Base-by-base conservation (phyloP, 2,797 vertebrate genomes). In the Neosilurus hyrtlii region DNA sequence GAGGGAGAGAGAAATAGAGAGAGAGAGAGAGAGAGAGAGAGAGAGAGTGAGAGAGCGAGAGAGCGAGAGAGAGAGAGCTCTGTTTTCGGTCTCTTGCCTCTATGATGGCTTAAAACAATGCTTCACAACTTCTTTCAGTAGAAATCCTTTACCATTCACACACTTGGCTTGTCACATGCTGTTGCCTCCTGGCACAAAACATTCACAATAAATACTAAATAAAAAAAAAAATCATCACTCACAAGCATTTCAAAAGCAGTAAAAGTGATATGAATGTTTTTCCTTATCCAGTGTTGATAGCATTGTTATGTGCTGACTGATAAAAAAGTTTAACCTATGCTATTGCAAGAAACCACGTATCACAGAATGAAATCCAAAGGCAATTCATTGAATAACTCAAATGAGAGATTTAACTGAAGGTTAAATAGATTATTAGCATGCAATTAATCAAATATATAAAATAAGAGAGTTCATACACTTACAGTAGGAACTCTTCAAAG, bases 21-120 rank as follows among this genome's bases (percentile, higher is more conserved):
- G 56, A 81, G 35, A 71, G 66, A 3, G 26, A 35, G 54, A 57
- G 26, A 57, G 56, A 75, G 51, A 75, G 54, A 75, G 54, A 35
- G 52, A 74, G 70, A 57, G 30, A 30, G 30, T 1, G 30, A 30
- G 30, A 30, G 30, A 30, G 54, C 35, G 56, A 76, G 73, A 61
- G 30, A 30, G 30, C 1, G 30, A 30, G 54, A 57, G 56, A 76
- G 73, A 61, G 37, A 62, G 37, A 7, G 56, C 61, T 63, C 59
- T 62, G 26, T 57, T 77, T 63, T 51, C 9, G 62, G 49, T 78
- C 61, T 78, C 15, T 37, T 56, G 7, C 63, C 78, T 80, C 51
- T 80, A 35, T 80, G 56, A 81, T 72, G 67, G 43, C 56, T 73
- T 76, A 43, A 82, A 75, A 59, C 59, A 82, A 71, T 57, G 72